Evolutionary conservation across 2,888 invertebrate species (phyloP).

Genomic region (Cephus pulcher): DNA sequence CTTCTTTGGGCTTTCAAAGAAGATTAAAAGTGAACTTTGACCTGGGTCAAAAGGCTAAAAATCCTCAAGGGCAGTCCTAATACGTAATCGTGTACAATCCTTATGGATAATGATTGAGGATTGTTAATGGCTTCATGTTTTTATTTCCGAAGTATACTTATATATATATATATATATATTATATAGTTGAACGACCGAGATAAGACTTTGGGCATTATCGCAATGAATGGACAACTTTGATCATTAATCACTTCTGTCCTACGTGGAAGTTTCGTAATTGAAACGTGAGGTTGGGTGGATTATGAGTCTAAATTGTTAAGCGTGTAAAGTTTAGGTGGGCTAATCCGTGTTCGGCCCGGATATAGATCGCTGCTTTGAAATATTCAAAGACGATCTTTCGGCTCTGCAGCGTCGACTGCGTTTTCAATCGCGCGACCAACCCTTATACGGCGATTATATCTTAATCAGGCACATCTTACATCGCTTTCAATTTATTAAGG

Average conservation of each 20-base stretch:
- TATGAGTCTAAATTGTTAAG: conserved; percentile 36
- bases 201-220: neutral
- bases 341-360: neutral
- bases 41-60: neutral
- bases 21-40: no score
- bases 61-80: neutral
- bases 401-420: neutral
- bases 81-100: neutral
- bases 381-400: neutral
- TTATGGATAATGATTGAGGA: neutral
- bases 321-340: neutral
- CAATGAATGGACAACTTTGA: conserved; percentile 33
- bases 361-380: neutral
- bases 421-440: neutral
- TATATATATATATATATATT: no score
- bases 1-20: neutral
- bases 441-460: conserved; percentile 24
- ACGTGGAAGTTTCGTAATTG: conserved; percentile 28
- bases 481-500: neutral
- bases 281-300: conserved; percentile 41
- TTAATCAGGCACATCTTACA: conserved; percentile 2
- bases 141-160: neutral
- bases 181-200: neutral
- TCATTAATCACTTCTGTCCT: conserved; percentile 39
- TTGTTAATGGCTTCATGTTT: neutral